Evolutionary conservation across 2,113 vertebrate species (phyloP), one percentile per base, ranked within the genome.

Genomic region (Leuciscus idus): DNA sequence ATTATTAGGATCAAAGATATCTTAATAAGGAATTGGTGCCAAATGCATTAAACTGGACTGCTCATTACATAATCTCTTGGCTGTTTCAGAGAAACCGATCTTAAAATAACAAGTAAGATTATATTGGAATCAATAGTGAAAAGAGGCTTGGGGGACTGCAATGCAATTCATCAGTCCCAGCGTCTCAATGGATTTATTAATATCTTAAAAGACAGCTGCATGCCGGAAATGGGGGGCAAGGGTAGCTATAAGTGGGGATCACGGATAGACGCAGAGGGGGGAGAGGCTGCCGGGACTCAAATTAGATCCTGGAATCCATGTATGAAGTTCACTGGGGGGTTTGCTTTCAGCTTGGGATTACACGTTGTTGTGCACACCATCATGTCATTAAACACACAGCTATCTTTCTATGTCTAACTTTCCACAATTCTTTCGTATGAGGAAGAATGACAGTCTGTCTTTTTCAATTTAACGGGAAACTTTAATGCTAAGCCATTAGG

Each of bases 261-360:
- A 57, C 0, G 72, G 64, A 83, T 39, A 83, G 59, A 52, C 50
- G 85, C 70, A 62, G 4, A 48, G 87, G 79, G 66, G 83, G 80
- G 85, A 76, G 88, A 89, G 87, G 75, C 86, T 92, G 90, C 90
- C 92, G 92, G 88, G 89, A 92, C 94, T 94, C 89, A 93, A 95
- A 94, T 95, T 95, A 95, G 94, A 93, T 88, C 43, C 52, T 89
- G 90, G 94, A 94, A 95, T 95, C 92, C 92, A 88, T 93, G 92
- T 89, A 91, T 94, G 94, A 93, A 93, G 92, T 94, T 95, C 92
- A 93, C 92, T 93, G 90, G 92, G 89, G 92, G 93, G 93, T 95
- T 95, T 90, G 84, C 85, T 94, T 95, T 94, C 93, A 92, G 75
- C 80, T 87, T 88, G 89, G 90, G 78, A 86, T 87, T 72, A 90